A percentile compares a stretch with the other conserved stretches of the same genome.
Conservation (phyloP, 2,888 invertebrate genomes). For the Sinohyriopsis cumingii region DNA sequence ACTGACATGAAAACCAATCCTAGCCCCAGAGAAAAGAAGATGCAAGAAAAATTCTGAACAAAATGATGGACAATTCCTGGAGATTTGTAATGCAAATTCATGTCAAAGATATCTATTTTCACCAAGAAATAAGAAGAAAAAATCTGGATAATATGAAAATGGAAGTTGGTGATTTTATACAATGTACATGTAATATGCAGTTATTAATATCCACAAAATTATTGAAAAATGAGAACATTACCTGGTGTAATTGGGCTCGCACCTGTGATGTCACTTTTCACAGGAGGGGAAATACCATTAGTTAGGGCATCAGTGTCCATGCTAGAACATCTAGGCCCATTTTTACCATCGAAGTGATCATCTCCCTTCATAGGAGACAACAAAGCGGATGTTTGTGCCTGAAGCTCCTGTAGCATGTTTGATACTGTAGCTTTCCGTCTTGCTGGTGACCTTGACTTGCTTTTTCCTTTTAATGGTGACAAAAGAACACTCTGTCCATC, state of each 20-base stretch:
- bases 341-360: constrained; percentile 9
- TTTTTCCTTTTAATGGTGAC: constrained; percentile 29
- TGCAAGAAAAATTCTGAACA: no score
- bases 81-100: neutral
- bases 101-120: neutral
- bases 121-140: no score
- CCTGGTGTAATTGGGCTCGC: constrained; percentile 46
- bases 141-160: no score
- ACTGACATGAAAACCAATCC: no score
- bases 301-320: constrained; percentile 48
- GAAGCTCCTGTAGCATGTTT: neutral
- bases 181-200: neutral
- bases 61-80: no score
- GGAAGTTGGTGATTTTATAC: no score
- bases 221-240: constrained; percentile 2
- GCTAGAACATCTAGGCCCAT: constrained; percentile 44
- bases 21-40: no score
- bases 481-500: constrained; percentile 20
- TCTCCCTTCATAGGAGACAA: constrained; percentile 9
- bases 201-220: neutral
- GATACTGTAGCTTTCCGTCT: neutral
- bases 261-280: constrained; percentile 46
- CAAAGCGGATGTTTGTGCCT: no score
- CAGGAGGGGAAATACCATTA: constrained; percentile 44
- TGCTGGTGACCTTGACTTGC: constrained; percentile 4